Conservation (phyloP, 2,113 vertebrate species). For the Tragelaphus imberbis region DNA sequence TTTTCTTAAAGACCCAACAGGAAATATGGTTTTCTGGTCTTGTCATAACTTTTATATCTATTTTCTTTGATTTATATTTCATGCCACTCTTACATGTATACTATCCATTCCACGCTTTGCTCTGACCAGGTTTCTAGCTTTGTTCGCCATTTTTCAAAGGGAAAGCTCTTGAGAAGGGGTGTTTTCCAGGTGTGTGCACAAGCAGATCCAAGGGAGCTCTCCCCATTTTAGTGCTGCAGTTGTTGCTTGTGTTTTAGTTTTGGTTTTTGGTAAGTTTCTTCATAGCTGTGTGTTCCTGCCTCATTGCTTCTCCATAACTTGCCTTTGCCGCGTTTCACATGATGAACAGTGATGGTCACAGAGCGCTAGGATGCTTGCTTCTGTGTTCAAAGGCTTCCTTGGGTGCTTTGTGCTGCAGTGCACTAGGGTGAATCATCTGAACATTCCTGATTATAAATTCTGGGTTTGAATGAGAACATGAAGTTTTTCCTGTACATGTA, state of each 20-base stretch:
- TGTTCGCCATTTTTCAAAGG: not conserved
- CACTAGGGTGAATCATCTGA: not conserved
- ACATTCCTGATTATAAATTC: not conserved
- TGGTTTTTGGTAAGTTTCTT: not conserved
- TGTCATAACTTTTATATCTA: not conserved
- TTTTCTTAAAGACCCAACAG: not conserved
- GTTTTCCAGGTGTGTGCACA: not conserved
- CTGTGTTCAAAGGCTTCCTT: not conserved
- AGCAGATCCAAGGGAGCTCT: not conserved
- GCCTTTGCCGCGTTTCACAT: not conserved
- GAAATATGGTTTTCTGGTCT: not conserved
- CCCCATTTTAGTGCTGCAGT: not conserved
- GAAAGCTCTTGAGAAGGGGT: not conserved
- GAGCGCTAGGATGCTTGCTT: not conserved
- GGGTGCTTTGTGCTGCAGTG: not conserved
- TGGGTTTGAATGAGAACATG: not conserved
- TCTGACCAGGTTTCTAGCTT: not conserved
- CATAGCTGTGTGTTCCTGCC: not conserved
- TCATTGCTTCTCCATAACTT: not conserved
- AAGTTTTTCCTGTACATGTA: not conserved
- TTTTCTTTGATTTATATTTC: conserved; percentile 24
- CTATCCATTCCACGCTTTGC: not conserved
- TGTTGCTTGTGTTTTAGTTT: not conserved
- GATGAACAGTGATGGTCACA: not conserved
- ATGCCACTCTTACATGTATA: not conserved